phyloP scores from a whole-genome alignment of 1,140 invertebrate species.

The Archegozetes longisetosus region DNA sequence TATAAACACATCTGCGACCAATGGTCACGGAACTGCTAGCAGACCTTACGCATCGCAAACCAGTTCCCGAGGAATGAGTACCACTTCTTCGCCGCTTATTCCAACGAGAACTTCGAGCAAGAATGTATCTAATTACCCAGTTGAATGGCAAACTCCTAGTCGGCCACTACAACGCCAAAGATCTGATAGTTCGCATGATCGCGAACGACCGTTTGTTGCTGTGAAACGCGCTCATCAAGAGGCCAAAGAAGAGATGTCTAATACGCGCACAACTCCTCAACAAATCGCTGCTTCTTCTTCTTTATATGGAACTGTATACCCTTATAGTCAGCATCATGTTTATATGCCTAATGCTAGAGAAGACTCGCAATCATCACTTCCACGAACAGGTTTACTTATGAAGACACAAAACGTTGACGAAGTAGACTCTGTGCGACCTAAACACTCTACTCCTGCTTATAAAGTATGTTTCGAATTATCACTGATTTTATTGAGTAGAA shows the following conservation, averaged over 20 bases:
- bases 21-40: neutral
- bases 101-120: slow-evolving; percentile 12
- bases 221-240: slow-evolving; percentile 46
- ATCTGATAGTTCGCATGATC: slow-evolving; percentile 34
- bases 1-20: neutral
- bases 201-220: slow-evolving; percentile 44
- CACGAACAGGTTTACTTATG: neutral
- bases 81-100: slow-evolving; percentile 4
- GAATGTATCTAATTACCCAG: neutral
- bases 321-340: slow-evolving; percentile 12
- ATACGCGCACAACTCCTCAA: slow-evolving; percentile 12
- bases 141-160: neutral
- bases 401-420: neutral
- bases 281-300: slow-evolving; percentile 15
- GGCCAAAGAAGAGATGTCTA: slow-evolving; percentile 18
- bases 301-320: slow-evolving; percentile 17
- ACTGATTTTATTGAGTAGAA: neutral
- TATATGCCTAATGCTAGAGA: slow-evolving; percentile 18
- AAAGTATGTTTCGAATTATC: neutral
- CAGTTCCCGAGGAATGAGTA: too few relatives aligned
- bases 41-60: neutral
- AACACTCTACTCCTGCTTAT: neutral
- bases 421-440: neutral
- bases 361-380: too few relatives aligned
- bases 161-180: slow-evolving; percentile 27